Conservation (phyloP, 2,113 vertebrate species). For the Chiloscyllium plagiosum region DNA sequence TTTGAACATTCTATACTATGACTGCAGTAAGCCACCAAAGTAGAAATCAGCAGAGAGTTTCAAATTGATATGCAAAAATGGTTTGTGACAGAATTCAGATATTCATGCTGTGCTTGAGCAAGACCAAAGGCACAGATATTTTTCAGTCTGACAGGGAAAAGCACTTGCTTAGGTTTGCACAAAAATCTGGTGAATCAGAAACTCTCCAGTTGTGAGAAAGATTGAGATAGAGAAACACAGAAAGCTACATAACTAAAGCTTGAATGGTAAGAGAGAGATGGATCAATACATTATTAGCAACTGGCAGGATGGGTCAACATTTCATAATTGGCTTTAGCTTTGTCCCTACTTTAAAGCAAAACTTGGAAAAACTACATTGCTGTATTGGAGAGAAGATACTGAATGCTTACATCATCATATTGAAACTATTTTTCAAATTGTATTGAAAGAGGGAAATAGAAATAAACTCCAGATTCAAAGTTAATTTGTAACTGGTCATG, state of each 20-base stretch:
- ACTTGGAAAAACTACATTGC: neutral
- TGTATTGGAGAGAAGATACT: neutral
- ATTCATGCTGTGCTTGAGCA: neutral
- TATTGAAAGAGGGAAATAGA: neutral
- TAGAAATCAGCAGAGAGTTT: neutral
- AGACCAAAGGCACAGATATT: neutral
- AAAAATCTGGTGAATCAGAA: neutral
- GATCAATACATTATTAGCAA: neutral
- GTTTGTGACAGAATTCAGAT: neutral
- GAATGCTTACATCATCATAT: neutral
- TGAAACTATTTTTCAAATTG: neutral
- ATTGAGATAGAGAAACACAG: neutral
- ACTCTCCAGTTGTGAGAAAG: neutral
- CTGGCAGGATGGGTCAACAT: neutral
- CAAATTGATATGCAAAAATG: neutral
- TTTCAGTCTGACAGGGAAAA: neutral
- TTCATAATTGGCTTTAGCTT: neutral
- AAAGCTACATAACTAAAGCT: neutral
- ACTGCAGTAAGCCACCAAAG: neutral
- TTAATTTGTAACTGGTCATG: neutral
- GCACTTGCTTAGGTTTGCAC: neutral
- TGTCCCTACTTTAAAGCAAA: neutral
- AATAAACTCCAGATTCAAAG: neutral
- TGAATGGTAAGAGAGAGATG: no score
- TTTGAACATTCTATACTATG: neutral